phyloP scores from a whole-genome alignment of 1,140 invertebrate species.

The Parasteatoda tepidariorum region DNA sequence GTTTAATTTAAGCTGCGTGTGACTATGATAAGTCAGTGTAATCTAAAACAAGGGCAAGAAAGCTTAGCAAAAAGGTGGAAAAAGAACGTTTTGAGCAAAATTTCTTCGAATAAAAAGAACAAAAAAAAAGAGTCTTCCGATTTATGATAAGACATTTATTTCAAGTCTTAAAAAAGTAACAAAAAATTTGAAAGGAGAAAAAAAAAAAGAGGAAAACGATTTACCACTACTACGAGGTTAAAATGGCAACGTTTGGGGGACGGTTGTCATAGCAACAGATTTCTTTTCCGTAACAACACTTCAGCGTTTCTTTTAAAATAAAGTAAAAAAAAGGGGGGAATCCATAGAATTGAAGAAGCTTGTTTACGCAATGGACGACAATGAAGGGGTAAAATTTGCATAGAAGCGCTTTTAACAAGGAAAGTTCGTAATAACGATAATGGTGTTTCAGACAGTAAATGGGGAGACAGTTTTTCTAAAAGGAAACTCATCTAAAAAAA shows the following conservation, averaged over 20 bases:
- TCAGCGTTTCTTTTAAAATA: slow-evolving; percentile 4
- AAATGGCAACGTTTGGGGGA: slow-evolving; percentile 9
- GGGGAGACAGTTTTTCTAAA: background rate
- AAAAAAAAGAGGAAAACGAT: slow-evolving; percentile 11
- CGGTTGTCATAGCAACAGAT: slow-evolving; percentile 38
- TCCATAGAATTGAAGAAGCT: slow-evolving; percentile 21
- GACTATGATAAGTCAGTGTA: slow-evolving; percentile 2
- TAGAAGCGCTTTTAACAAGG: background rate
- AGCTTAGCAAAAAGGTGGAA: background rate
- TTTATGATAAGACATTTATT: slow-evolving; percentile 16
- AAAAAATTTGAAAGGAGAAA: background rate
- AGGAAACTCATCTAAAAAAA: background rate
- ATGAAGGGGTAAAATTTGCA: slow-evolving; percentile 13
- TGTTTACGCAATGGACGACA: slow-evolving; percentile 8
- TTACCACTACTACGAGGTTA: slow-evolving; percentile 21
- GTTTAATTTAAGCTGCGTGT: slow-evolving; percentile 32
- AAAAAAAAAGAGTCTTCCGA: background rate
- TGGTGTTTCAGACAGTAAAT: background rate
- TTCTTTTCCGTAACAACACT: slow-evolving; percentile 38
- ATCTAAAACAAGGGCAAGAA: slow-evolving; percentile 8
- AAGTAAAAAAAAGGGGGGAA: background rate
- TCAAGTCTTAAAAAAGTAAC: background rate
- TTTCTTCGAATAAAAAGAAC: background rate
- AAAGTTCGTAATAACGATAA: slow-evolving; percentile 16
- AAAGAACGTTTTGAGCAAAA: background rate